Percentiles rank a stretch among this genome's conserved stretches.
Evolutionary conservation across 2,888 invertebrate genomes (phyloP).

Genomic region (Marronus borbonicus): DNA sequence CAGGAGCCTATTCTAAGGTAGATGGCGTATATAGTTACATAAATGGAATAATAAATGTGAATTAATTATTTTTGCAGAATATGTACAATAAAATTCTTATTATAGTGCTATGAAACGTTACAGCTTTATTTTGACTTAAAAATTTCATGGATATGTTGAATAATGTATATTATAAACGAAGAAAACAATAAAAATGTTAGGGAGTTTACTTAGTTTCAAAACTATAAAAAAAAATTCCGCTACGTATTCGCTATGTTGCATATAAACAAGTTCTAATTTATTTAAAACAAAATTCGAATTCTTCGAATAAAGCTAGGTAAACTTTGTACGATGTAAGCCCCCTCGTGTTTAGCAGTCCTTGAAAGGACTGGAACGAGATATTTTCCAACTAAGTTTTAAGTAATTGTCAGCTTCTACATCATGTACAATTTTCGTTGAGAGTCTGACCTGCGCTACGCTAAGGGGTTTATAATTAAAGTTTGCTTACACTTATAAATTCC

Average conservation of each 20-base stretch:
- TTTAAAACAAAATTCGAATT: too few relatives aligned
- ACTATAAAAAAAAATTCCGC: too few relatives aligned
- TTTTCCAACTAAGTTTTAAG: constrained; percentile 8
- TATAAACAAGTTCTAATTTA: too few relatives aligned
- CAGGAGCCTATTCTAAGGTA: background rate
- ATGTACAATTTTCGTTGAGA: constrained; percentile 1
- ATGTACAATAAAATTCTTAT: background rate
- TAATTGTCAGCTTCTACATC: background rate
- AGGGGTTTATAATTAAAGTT: constrained; percentile 21
- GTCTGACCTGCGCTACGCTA: background rate
- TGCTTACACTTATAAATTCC: constrained; percentile 10
- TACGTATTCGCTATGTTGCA: too few relatives aligned
- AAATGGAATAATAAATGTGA: background rate
- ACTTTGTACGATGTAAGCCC: too few relatives aligned
- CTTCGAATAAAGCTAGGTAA: too few relatives aligned
- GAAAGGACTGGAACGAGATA: background rate
- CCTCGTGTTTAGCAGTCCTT: background rate
- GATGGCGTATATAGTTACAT: background rate
- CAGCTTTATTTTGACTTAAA: too few relatives aligned
- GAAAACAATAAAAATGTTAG: too few relatives aligned
- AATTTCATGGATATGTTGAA: too few relatives aligned
- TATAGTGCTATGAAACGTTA: background rate
- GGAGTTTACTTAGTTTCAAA: too few relatives aligned
- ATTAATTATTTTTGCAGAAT: background rate
- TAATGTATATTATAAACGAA: too few relatives aligned